Evolutionary conservation across 2,888 invertebrate genomes (phyloP), one percentile per base, ranked within the genome.

Genomic region (Leptothorax acervorum): DNA sequence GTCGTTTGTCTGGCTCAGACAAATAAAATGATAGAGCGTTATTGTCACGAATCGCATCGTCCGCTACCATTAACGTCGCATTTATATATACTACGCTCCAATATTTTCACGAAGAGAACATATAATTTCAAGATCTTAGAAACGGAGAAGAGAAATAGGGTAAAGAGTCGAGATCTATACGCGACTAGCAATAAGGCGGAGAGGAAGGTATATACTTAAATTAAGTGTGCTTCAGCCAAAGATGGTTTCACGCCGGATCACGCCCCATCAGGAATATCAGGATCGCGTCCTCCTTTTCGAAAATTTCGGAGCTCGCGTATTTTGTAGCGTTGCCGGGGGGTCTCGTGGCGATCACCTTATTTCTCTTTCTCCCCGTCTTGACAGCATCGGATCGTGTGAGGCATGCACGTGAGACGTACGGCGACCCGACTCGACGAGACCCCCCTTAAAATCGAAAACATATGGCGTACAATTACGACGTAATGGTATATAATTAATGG

Each of bases 1-100:
- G 94, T 93, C 93, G 93, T 94, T 94, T 94, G 92, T 92, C 90
- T 90, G 82, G 85, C 87, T 91, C 91, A 88, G 92, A 92, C 91
- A 90, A 88, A 89, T 91, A 87, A 85, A 92, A 88, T 89, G 84
- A 90, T 87, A 75, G 74, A 82, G 84, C 75, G 79, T 79, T 78
- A 68, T 75, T 73, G 85, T 79, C 60, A 48, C 66, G 73, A 35
- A 85, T 71, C 70, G 65, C 18, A 60, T 53, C 48, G 66, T 66
- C 45, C 62, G 12, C 42, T 57, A 60, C 55, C 70, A 70, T 81
- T 11, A 18, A 45, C 39, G 68, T 82, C 78, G 48, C 78, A 15
- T 65, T 55, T n/a, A 28, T 35, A 28, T 35, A 35, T 18, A 8
- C 28, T 28, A 31, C 12, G 45, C 42, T 35, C 31, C 35, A 35